Conservation (phyloP, 2,888 invertebrate species). For the Lamellibrachia satsuma region DNA sequence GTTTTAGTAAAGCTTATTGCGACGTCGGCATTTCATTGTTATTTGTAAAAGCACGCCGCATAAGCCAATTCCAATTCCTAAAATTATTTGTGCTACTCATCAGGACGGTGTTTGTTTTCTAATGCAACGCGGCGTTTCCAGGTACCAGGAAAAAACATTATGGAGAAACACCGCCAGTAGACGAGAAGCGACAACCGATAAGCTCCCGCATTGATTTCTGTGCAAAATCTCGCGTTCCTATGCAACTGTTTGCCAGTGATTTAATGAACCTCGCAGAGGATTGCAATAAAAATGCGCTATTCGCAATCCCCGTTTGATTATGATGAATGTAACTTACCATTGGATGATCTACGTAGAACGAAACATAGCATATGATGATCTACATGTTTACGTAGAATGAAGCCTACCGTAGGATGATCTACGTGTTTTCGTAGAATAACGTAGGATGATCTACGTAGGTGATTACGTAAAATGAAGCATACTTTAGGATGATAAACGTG, state of each 20-base stretch:
- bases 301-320: neutral
- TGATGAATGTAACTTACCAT: no score
- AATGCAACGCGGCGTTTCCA: neutral
- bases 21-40: neutral
- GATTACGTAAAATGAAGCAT: no score
- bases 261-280: neutral
- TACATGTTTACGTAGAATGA: neutral
- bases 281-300: neutral
- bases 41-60: neutral
- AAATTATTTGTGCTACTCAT: neutral
- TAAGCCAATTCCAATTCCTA: neutral
- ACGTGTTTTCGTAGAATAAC: neutral
- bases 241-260: slow-evolving; percentile 17
- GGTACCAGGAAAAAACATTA: neutral
- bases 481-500: neutral
- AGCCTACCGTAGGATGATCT: no score
- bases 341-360: no score
- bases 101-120: neutral
- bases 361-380: no score
- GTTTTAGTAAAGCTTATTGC: no score
- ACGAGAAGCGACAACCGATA: neutral
- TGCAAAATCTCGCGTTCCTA: neutral
- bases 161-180: neutral
- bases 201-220: slow-evolving; percentile 1
- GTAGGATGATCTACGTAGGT: neutral